A percentile compares a stretch with the other conserved stretches of the same genome.
phyloP scores from a whole-genome alignment of 2,113 vertebrate genomes.

The Steatornis caripensis region DNA sequence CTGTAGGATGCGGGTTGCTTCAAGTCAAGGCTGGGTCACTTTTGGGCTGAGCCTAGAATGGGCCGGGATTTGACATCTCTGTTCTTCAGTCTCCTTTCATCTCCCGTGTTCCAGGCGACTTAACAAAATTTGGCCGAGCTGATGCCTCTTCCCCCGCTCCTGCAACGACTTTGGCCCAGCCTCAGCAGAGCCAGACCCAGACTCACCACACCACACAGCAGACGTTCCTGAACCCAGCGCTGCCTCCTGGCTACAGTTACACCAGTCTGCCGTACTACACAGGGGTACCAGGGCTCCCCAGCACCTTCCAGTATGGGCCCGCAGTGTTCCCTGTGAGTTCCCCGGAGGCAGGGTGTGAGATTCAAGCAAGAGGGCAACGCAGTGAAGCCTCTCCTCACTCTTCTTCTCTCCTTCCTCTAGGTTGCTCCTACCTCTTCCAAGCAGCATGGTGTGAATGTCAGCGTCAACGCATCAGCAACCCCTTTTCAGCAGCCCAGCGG shows the following conservation, averaged over 20 bases:
- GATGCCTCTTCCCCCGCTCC: constrained; percentile 93
- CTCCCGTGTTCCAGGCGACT: constrained; percentile 75
- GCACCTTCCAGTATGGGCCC: constrained; percentile 97
- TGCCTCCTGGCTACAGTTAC: constrained; percentile 98
- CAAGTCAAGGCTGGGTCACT: background rate
- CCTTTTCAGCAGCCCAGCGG: constrained; percentile 95
- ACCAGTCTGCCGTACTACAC: constrained; percentile 98
- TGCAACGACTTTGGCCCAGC: constrained; percentile 91
- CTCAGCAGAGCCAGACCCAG: constrained; percentile 94
- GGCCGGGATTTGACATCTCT: accelerated
- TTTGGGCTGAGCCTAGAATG: background rate
- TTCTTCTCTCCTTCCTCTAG: constrained; percentile 55
- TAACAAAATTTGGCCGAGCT: constrained; percentile 93
- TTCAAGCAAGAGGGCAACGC: background rate
- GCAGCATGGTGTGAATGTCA: constrained; percentile 96
- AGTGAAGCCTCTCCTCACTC: background rate
- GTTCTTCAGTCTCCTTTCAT: background rate
- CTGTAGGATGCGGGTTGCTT: background rate
- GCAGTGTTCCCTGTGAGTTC: constrained; percentile 96
- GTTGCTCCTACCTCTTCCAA: constrained; percentile 98
- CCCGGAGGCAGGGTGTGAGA: background rate
- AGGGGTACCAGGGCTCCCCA: constrained; percentile 94
- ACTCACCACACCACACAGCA: constrained; percentile 95
- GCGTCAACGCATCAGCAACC: constrained; percentile 92
- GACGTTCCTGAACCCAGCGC: constrained; percentile 93